phyloP scores from a whole-genome alignment of 2,888 invertebrate genomes.

The Rambutsinella grinnellia region DNA sequence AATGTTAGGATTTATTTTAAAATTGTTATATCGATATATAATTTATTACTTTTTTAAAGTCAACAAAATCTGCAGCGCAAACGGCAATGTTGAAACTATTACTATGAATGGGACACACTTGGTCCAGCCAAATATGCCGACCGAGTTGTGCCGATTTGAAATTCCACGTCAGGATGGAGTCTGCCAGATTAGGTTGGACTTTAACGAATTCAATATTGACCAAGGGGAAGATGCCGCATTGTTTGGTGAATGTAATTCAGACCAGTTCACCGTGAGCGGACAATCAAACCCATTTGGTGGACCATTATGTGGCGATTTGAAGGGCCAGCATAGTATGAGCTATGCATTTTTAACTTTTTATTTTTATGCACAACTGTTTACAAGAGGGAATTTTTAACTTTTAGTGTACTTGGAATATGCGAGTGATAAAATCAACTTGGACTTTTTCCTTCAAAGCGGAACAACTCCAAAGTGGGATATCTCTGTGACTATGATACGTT shows the following conservation, averaged over 20 bases:
- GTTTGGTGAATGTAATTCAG: conserved; percentile 55
- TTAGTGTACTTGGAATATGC: conserved; percentile 63
- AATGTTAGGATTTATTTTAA: background rate
- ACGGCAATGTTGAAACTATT: conserved; percentile 37
- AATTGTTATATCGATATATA: background rate
- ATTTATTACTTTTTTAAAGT: conserved; percentile 23
- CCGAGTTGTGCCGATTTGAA: conserved; percentile 53
- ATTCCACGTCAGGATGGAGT: conserved; percentile 58
- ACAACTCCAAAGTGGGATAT: conserved; percentile 60
- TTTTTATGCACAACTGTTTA: background rate
- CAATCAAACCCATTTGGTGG: conserved; percentile 52
- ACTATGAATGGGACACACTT: conserved; percentile 59
- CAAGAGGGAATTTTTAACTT: background rate
- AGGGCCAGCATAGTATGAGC: conserved; percentile 59
- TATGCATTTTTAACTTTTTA: background rate
- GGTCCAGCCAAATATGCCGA: conserved; percentile 18
- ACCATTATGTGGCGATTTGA: conserved; percentile 58
- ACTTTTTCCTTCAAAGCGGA: conserved; percentile 37
- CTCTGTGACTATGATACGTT: conserved; percentile 59
- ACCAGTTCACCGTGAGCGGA: conserved; percentile 57
- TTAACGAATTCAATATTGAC: conserved; percentile 49
- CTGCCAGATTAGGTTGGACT: conserved; percentile 63
- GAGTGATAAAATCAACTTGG: conserved; percentile 54
- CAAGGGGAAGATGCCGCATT: conserved; percentile 39
- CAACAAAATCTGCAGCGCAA: conserved; percentile 41